Percentiles rank a stretch among this genome's conserved stretches.
Evolutionary conservation across 2,797 vertebrate genomes (phyloP).

Genomic region (Merluccius polli): DNA sequence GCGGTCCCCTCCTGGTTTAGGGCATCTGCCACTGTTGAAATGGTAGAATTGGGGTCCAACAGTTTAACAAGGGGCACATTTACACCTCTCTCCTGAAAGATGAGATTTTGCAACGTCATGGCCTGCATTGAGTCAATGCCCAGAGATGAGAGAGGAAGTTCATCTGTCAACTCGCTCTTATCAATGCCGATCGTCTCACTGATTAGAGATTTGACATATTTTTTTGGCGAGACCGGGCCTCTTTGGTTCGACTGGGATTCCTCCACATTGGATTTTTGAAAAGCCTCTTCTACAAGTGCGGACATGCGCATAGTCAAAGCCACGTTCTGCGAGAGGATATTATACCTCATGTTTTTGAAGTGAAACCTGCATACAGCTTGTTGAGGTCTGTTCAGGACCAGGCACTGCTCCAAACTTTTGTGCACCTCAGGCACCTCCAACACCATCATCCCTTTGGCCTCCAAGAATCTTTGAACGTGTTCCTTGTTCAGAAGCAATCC

Average conservation of each 20-base stretch:
- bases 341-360: constrained; percentile 61
- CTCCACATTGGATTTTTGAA: constrained; percentile 31
- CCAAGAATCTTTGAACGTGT: constrained; percentile 72
- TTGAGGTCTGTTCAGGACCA: constrained; percentile 74
- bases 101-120: constrained; percentile 80
- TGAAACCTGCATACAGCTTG: constrained; percentile 78
- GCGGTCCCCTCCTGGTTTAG: constrained; percentile 53
- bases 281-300: constrained; percentile 54
- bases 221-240: constrained; percentile 51
- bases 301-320: constrained; percentile 63
- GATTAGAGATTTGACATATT: constrained; percentile 69
- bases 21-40: constrained; percentile 61
- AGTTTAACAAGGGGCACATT: constrained; percentile 78
- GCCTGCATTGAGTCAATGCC: constrained; percentile 86
- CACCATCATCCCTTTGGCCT: constrained; percentile 76
- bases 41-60: constrained; percentile 76
- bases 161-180: constrained; percentile 65
- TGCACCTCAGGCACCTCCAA: constrained; percentile 75
- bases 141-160: constrained; percentile 62
- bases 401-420: constrained; percentile 72
- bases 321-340: constrained; percentile 61
- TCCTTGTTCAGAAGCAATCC: constrained; percentile 77
- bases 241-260: constrained; percentile 22
- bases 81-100: constrained; percentile 72
- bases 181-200: constrained; percentile 58